These are phyloP conservation scores for Syndactyla subalaris DNA, from an alignment of 2,797 vertebrate genomes.

Conservation along the genomic window DNA sequence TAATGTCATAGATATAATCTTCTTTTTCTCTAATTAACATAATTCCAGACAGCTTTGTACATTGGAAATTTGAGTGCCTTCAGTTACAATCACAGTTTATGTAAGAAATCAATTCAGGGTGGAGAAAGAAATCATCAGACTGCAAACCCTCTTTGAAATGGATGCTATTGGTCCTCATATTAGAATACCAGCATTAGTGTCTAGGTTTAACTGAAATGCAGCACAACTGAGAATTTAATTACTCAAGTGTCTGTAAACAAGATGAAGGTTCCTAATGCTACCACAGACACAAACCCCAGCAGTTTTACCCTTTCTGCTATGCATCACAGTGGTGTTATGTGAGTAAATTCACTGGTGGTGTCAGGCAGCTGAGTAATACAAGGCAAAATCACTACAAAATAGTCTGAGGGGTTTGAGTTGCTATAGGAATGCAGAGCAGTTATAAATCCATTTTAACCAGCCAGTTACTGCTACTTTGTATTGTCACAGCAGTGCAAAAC, in stretches of 20 bases:
- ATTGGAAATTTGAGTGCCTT: background rate
- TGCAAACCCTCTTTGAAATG: background rate
- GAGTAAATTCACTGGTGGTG: background rate
- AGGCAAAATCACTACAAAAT: background rate
- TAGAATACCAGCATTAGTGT: background rate
- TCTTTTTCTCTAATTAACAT: background rate
- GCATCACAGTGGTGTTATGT: background rate
- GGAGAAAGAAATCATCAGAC: background rate
- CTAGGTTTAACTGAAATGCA: background rate
- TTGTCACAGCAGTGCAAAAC: background rate
- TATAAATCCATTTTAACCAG: background rate
- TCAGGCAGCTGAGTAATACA: background rate
- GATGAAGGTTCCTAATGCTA: background rate
- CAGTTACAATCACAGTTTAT: background rate
- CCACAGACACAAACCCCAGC: rapidly evolving
- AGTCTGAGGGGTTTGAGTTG: background rate
- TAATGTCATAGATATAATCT: background rate
- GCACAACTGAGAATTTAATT: background rate
- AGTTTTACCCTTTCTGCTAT: background rate
- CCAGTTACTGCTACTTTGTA: background rate
- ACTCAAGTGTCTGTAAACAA: background rate
- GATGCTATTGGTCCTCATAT: background rate
- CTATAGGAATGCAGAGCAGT: background rate
- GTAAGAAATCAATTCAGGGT: background rate
- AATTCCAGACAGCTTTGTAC: background rate